Evolutionary conservation across 2,113 vertebrate species (phyloP).

Genomic region (Hippocampus barbouri): DNA sequence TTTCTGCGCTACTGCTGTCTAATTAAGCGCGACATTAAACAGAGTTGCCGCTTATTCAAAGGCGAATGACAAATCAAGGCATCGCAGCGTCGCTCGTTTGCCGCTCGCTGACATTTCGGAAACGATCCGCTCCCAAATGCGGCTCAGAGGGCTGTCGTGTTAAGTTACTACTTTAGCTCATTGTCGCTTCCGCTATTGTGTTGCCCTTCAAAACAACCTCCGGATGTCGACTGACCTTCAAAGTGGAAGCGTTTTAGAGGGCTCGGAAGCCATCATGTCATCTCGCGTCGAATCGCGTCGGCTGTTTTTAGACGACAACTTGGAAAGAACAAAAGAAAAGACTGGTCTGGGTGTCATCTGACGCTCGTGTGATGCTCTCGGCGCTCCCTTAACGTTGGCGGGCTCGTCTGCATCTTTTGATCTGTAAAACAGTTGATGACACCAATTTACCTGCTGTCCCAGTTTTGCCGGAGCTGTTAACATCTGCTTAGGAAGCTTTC

Average conservation of each 20-base stretch:
- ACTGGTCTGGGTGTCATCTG: slow-evolving; percentile 20
- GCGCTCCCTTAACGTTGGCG: slow-evolving; percentile 13
- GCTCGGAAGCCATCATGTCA: neutral
- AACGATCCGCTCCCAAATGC: slow-evolving; percentile 8
- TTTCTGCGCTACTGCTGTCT: neutral
- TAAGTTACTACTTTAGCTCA: neutral
- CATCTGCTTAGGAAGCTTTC: slow-evolving; percentile 44
- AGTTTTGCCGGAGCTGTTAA: slow-evolving; percentile 35
- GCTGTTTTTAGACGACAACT: neutral
- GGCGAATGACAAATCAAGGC: slow-evolving; percentile 21
- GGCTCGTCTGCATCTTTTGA: slow-evolving; percentile 25
- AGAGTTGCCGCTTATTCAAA: slow-evolving; percentile 18
- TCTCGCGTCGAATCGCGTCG: neutral
- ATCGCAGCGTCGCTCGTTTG: slow-evolving; percentile 11
- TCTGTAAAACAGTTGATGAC: slow-evolving; percentile 36
- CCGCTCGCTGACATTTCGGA: neutral
- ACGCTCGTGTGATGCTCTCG: slow-evolving; percentile 4
- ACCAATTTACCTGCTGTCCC: slow-evolving; percentile 50
- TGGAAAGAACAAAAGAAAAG: slow-evolving; percentile 14
- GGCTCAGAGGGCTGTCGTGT: neutral
- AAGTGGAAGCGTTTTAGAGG: neutral
- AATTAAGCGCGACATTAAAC: slow-evolving; percentile 5
- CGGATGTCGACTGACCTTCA: neutral
- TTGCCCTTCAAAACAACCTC: neutral
- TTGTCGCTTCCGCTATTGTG: neutral